Evolutionary conservation across 1,140 invertebrate species (phyloP), one percentile per base, ranked within the genome.

Genomic region (Copidosoma floridanum): DNA sequence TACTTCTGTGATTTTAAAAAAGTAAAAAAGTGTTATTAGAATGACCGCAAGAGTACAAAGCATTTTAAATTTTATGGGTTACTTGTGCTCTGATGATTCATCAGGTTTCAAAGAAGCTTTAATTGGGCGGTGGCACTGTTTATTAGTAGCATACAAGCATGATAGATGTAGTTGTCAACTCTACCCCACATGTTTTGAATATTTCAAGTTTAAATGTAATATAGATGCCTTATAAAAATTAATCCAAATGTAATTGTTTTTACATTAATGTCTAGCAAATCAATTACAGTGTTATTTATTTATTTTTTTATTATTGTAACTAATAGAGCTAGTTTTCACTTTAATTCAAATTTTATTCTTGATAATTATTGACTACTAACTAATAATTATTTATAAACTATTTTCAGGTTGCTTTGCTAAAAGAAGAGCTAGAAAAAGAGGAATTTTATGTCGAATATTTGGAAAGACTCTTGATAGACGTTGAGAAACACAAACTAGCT

Each of bases 391-490:
- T n/a, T n/a, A n/a, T n/a, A n/a, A n/a, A n/a, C n/a, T n/a, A n/a
- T n/a, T n/a, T n/a, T n/a, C n/a, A n/a, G 57, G 57, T 60, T 11
- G 38, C 40, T 53, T 32, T 47, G 61, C 83, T 94, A 46, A 86
- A 86, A 73, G 90, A 93, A 71, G 91, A 94, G 78, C 79, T 94
- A 27, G 90, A 93, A 70, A 92, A 94, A 72, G 92, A 94, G 79
- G 89, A 93, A 71, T 89, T 93, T 70, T 94, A 94, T 71, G 92
- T 94, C 7, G 89, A 93, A 73, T 94, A 94, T 79, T 81, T 95
- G 65, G 90, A 94, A 75, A 85, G 88, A 56, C 75, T 94, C 38
- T 72, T 95, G 18, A 88, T 88, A 48, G 91, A 93, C 79, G 90
- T 92, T 8, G 90, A 92, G 67, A 86, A 89, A 66, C 88, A 89